Conservation (phyloP, 2,113 vertebrate species). For the Equus quagga region DNA sequence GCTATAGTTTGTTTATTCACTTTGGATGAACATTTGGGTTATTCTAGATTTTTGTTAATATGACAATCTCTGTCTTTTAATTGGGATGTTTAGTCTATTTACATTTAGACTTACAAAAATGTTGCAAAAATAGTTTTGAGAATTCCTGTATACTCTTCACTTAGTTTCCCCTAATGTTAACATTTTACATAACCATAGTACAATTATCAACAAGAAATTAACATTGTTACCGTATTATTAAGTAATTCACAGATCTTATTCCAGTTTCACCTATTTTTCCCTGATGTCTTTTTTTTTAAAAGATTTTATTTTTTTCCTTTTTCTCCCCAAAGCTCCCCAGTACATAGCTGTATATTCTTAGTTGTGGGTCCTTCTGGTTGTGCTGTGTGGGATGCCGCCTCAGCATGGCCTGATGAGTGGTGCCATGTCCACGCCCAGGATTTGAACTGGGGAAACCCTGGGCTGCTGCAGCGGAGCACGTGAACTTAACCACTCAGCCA, state of each 20-base stretch:
- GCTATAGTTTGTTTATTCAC: not conserved
- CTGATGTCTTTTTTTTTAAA: not conserved
- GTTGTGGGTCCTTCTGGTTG: too few species aligned
- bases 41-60: not conserved
- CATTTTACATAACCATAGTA: not conserved
- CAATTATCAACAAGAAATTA: not conserved
- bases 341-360: too few species aligned
- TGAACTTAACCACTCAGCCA: too few species aligned
- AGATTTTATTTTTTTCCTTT: too few species aligned
- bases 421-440: too few species aligned
- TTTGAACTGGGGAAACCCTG: too few species aligned
- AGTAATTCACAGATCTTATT: not conserved
- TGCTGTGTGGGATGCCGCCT: too few species aligned
- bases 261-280: not conserved
- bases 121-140: not conserved
- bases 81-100: constrained; percentile 7
- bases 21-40: not conserved
- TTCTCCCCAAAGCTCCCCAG: too few species aligned
- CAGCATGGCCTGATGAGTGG: too few species aligned
- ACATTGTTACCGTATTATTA: not conserved
- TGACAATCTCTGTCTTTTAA: not conserved
- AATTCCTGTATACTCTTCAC: not conserved
- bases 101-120: constrained; percentile 25
- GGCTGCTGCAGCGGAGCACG: too few species aligned
- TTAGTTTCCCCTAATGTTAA: not conserved